Evolutionary conservation across 2,797 vertebrate species (phyloP), one percentile per base, ranked within the genome.

Genomic region (Novumbra hubbsi): DNA sequence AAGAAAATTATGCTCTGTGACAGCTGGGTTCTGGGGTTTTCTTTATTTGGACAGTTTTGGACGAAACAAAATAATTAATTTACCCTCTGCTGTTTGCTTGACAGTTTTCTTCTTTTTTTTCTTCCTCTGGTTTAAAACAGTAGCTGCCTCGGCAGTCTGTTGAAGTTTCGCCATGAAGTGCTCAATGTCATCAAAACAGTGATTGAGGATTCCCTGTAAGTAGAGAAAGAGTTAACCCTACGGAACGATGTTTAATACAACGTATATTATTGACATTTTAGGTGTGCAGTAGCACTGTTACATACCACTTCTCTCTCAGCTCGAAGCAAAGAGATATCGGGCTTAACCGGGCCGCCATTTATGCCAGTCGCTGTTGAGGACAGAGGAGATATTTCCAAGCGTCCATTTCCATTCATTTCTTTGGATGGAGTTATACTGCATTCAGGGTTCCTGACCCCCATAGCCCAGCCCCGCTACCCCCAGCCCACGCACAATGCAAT

Each of bases 111-210:
- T 94, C 76, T 95, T 93, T 67, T 95, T 96, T 83, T 95, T 87
- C 77, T 62, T 95, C 34, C 89, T 92, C 75, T 96, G 95, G 77
- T 85, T 90, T 63, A 98, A 88, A 41, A 96, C 87, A 0, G 85
- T 92, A 12, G 91, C 86, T 0, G 96, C 96, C 82, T 97, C 96
- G 0, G 94, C 94, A 0, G 93, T 91, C 85, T 96, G 94, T 91
- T 98, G 95, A 76, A 98, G 90, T 74, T 92, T 95, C 0, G 76
- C 90, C 82, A 97, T 93, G 73, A 98, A 94, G 55, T 4, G 68
- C 88, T 97, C 96, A 1, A 97, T 94, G 79, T 98, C 96, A 1
- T 96, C 95, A 1, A 98, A 96, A 60, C 95, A 94, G 81, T 94
- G 96, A 80, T 98, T 98, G 76, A 98, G 90, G 71, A 97, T 92